Evolutionary conservation across 2,113 vertebrate genomes (phyloP), one percentile per base, ranked within the genome.

Genomic region (Sylvilagus bachmani): DNA sequence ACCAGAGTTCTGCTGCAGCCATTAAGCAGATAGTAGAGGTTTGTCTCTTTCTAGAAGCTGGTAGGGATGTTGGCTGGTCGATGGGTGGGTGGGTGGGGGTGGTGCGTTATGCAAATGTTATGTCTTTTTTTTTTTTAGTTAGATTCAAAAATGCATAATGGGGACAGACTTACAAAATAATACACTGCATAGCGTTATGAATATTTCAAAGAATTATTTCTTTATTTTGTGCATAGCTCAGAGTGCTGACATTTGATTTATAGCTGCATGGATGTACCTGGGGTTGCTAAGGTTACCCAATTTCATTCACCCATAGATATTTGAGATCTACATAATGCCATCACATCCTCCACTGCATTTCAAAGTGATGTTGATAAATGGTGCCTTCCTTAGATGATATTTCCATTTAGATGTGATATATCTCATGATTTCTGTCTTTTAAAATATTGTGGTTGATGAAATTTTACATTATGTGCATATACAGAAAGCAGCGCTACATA

Each of bases 311-410:
- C 99, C 99, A 93, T 97, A 98, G 99, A 99, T 99, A 98, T 98
- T 98, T 98, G 98, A 99, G 99, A 99, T 99, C 99, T 99, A 99
- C 99, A 99, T 99, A 99, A 99, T 99, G 99, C 99, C 99, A 99
- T 99, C 99, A 99, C 98, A 99, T 99, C 99, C 98, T 98, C 99
- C 99, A 98, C 98, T 97, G 98, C 98, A 98, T 99, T 98, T 99
- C 99, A 98, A 98, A 98, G 99, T 98, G 98, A 98, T 98, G 95
- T 98, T 99, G 99, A 99, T 99, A 99, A 99, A 99, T 99, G 99
- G 98, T 98, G 98, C 98, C 98, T 98, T 98, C 98, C 98, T 98
- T 98, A 98, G 99, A 99, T 99, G 99, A 99, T 99, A 99, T 99
- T 99, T 99, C 99, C 99, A 99, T 99, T 99, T 99, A 98, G 99